Evolutionary conservation across 2,888 invertebrate genomes (phyloP).

Genomic region (Coelogynopora nodosa): DNA sequence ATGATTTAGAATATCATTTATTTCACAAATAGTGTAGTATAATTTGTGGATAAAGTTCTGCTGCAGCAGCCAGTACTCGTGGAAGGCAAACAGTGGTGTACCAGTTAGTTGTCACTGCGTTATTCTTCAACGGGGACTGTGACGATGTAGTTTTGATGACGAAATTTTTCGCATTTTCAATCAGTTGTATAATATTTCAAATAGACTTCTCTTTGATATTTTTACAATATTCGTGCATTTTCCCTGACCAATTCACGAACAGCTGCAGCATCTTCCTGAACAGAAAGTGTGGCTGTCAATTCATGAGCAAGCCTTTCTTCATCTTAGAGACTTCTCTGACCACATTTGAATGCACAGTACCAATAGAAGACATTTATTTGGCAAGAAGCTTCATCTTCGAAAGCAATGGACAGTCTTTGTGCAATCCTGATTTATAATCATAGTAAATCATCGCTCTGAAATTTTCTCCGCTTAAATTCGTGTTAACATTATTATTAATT

Average conservation of each 20-base stretch:
- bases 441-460: neutral
- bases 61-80: no score
- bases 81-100: no score
- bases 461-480: neutral
- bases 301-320: neutral
- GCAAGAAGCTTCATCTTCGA: neutral
- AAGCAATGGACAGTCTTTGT: neutral
- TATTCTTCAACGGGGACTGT: no score
- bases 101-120: no score
- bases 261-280: neutral
- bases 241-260: neutral
- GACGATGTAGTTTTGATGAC: no score
- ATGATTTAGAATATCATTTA: neutral
- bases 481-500: neutral
- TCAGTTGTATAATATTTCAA: neutral
- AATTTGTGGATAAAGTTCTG: no score
- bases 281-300: neutral
- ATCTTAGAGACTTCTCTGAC: neutral
- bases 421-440: neutral
- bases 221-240: neutral
- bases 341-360: neutral
- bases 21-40: no score
- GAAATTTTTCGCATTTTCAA: neutral
- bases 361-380: neutral
- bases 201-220: neutral